These are phyloP conservation scores for Cygnus atratus DNA, from an alignment of 2,113 vertebrate species.

Conservation along the genomic window DNA sequence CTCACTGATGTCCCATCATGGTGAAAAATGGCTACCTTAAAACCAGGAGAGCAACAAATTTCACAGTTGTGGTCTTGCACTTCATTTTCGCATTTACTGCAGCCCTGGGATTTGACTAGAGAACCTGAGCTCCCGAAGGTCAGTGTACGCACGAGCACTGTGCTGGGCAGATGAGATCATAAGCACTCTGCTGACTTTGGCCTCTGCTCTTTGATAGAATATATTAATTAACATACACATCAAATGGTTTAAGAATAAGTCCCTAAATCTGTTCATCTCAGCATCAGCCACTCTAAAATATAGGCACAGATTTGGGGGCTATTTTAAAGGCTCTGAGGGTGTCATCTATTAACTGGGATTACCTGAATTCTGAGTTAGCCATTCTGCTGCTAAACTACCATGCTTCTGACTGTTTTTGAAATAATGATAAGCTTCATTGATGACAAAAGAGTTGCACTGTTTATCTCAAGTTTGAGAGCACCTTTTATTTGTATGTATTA, in stretches of 20 bases:
- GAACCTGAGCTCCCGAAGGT: background rate
- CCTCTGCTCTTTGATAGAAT: background rate
- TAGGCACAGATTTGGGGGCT: accelerated
- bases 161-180: background rate
- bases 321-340: background rate
- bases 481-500: background rate
- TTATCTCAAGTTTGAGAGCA: background rate
- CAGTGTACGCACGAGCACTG: background rate
- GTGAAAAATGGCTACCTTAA: slow-evolving; percentile 23
- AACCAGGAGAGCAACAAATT: slow-evolving; percentile 20
- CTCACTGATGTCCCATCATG: background rate
- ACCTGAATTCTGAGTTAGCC: background rate
- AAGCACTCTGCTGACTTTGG: background rate
- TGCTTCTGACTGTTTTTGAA: background rate
- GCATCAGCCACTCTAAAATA: background rate
- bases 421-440: background rate
- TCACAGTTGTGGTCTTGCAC: background rate
- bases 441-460: background rate
- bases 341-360: background rate
- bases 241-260: background rate
- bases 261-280: background rate
- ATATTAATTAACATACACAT: background rate
- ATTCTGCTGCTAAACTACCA: background rate
- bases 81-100: slow-evolving; percentile 42
- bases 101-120: background rate